phyloP scores from a whole-genome alignment of 2,113 vertebrate species.

The Misgurnus mizolepis region DNA sequence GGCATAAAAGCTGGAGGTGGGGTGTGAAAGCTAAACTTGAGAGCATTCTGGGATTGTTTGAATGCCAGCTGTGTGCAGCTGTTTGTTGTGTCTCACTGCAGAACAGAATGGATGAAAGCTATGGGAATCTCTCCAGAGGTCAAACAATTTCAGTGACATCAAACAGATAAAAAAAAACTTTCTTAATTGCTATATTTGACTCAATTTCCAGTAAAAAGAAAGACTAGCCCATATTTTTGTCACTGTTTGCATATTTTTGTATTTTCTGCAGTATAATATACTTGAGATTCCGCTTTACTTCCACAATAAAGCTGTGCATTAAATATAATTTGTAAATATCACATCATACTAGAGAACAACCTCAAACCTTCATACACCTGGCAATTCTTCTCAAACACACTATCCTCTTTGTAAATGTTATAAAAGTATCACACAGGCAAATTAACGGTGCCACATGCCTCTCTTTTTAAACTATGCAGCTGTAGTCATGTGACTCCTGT shows the following conservation, averaged over 20 bases:
- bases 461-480: background rate
- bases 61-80: conserved; percentile 66
- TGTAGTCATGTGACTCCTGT: background rate
- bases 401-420: background rate
- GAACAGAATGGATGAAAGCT: conserved; percentile 8
- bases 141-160: conserved; percentile 19
- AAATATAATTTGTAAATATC: too few species aligned
- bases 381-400: too few species aligned
- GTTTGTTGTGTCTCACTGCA: conserved; percentile 45
- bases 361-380: background rate
- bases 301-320: too few species aligned
- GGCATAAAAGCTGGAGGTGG: background rate
- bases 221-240: too few species aligned
- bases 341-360: background rate
- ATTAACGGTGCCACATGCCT: background rate
- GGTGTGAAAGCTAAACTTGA: conserved; percentile 23
- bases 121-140: background rate
- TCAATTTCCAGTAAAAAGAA: too few species aligned
- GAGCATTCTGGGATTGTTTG: background rate
- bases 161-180: conserved; percentile 36
- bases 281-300: too few species aligned
- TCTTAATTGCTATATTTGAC: background rate
- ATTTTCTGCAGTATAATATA: too few species aligned
- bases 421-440: background rate
- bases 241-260: too few species aligned